Percentiles rank a stretch among this genome's conserved stretches.
Evolutionary conservation across 2,888 invertebrate genomes (phyloP).

Genomic region (Melipona bicolor): DNA sequence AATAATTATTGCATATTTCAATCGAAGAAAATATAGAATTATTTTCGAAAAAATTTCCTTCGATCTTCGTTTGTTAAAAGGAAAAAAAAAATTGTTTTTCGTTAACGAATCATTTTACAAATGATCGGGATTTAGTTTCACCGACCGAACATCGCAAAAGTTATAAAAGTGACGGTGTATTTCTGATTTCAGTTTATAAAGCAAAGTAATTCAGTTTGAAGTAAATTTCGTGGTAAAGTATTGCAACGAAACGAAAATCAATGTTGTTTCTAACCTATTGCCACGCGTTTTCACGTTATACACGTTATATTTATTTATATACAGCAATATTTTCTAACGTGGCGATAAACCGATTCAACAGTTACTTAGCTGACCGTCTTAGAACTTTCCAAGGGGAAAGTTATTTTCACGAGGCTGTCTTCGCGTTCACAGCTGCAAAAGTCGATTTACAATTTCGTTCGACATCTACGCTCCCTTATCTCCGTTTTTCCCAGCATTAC

Average conservation of each 20-base stretch:
- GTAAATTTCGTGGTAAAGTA: background rate
- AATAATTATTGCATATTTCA: background rate
- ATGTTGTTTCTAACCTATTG: background rate
- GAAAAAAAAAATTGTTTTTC: background rate
- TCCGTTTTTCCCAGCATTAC: constrained; percentile 23
- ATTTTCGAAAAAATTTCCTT: background rate
- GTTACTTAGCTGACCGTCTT: constrained; percentile 53
- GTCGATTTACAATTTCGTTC: constrained; percentile 49
- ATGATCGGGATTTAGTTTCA: background rate
- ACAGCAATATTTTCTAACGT: constrained; percentile 34
- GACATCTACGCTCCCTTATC: constrained; percentile 49
- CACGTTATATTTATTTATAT: constrained; percentile 35
- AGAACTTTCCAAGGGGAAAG: constrained; percentile 75
- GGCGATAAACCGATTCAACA: constrained; percentile 42
- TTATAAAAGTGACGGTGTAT: background rate
- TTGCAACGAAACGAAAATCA: background rate
- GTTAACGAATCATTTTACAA: background rate
- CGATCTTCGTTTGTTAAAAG: background rate
- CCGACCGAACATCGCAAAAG: background rate
- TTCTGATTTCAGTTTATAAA: background rate
- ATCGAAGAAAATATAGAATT: background rate
- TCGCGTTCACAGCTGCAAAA: constrained; percentile 56
- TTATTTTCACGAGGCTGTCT: constrained; percentile 75
- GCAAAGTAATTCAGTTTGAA: background rate
- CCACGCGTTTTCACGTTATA: background rate